Percentiles rank a stretch among this genome's conserved stretches.
These are phyloP conservation scores for Apamea epomidion DNA, from an alignment of 2,888 invertebrate genomes.

Conservation along the genomic window DNA sequence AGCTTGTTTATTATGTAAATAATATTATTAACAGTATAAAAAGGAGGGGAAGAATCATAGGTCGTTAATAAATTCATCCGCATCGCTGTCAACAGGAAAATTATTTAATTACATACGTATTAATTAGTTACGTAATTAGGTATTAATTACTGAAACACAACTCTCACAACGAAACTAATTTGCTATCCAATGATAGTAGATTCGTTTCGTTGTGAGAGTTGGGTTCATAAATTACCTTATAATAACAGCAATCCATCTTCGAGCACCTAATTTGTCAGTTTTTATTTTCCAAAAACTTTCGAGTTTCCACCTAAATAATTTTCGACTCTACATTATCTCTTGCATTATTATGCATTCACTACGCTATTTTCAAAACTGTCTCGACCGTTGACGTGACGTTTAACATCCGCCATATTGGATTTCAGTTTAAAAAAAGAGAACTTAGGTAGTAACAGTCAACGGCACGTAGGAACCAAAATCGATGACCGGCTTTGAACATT, in stretches of 20 bases:
- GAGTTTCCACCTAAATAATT: neutral
- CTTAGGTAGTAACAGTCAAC: constrained; percentile 7
- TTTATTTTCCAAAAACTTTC: neutral
- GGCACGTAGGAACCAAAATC: constrained; percentile 18
- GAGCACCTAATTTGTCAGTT: neutral
- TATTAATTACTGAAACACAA: neutral
- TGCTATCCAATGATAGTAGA: neutral
- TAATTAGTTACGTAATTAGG: neutral
- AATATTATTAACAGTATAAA: neutral
- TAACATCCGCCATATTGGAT: constrained; percentile 34
- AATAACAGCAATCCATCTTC: neutral
- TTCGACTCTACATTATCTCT: neutral
- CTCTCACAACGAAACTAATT: neutral
- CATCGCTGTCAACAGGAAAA: neutral
- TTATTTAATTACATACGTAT: neutral
- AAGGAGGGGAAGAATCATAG: neutral
- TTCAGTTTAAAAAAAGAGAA: constrained; percentile 32
- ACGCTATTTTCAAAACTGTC: constrained; percentile 13
- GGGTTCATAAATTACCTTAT: neutral
- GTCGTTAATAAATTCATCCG: neutral
- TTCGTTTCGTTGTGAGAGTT: neutral
- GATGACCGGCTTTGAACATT: constrained; percentile 30
- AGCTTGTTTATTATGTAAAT: neutral
- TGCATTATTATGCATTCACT: neutral
- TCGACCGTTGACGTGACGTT: constrained; percentile 28